Evolutionary conservation across 2,797 vertebrate genomes (phyloP).

Genomic region (Amphiprion clarkii): DNA sequence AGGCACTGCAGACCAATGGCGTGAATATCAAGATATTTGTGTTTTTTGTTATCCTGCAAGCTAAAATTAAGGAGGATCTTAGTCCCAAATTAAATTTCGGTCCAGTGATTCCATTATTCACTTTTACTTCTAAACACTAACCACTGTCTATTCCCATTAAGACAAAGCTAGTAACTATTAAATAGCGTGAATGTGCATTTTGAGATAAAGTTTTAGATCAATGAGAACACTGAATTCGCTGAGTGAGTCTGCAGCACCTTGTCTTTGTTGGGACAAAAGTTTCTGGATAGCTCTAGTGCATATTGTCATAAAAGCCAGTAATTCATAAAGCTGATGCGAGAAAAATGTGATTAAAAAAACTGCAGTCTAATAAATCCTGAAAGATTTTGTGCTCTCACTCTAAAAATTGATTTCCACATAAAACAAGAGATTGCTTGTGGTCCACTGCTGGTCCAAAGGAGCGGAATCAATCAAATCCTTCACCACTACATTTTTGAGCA

Average conservation of each 20-base stretch:
- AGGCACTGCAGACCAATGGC: slow-evolving; percentile 9
- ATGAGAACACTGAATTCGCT: slow-evolving; percentile 8
- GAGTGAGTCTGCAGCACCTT: slow-evolving; percentile 11
- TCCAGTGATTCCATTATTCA: slow-evolving; percentile 22
- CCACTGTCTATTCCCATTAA: slow-evolving; percentile 4
- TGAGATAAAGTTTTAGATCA: slow-evolving; percentile 7
- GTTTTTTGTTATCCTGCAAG: slow-evolving; percentile 20
- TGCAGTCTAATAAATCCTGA: slow-evolving; percentile 58
- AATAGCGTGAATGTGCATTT: background rate
- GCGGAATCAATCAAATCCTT: slow-evolving; percentile 59
- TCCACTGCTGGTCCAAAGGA: slow-evolving; percentile 38
- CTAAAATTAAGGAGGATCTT: slow-evolving; percentile 4
- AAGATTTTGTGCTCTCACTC: slow-evolving; percentile 51
- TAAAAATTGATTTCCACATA: slow-evolving; percentile 70
- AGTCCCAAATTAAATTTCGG: slow-evolving; percentile 15
- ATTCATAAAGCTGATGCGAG: slow-evolving; percentile 45
- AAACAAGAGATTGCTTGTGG: slow-evolving; percentile 68
- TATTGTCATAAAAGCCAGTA: slow-evolving; percentile 36
- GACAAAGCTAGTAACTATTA: background rate
- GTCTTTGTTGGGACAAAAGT: slow-evolving; percentile 22
- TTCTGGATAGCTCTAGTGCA: slow-evolving; percentile 16
- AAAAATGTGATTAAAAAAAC: slow-evolving; percentile 64
- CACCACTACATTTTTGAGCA: slow-evolving; percentile 12
- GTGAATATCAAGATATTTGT: slow-evolving; percentile 27
- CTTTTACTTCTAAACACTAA: background rate